Evolutionary conservation across 1,140 invertebrate species (phyloP).

Genomic region (Drosophila tsacasi): DNA sequence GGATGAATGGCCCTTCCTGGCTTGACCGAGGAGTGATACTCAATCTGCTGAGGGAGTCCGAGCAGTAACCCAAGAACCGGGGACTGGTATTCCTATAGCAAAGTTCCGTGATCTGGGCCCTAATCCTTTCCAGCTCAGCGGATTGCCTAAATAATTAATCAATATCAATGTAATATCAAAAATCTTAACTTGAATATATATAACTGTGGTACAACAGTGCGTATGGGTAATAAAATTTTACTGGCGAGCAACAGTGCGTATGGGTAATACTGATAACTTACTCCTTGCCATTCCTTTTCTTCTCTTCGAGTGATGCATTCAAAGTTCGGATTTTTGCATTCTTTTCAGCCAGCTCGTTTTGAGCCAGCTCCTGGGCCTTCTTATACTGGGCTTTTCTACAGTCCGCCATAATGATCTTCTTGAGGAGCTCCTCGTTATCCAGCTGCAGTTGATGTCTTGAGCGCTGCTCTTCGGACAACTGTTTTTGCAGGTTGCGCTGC

Average conservation of each 20-base stretch:
- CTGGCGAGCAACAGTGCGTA: neutral
- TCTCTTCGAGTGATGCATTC: conserved; percentile 7
- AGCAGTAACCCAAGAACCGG: neutral
- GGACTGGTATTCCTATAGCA: neutral
- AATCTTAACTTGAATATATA: too few relatives aligned
- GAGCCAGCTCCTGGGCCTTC: conserved; percentile 1
- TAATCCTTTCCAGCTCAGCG: conserved; percentile 1
- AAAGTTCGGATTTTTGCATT: conserved; percentile 7
- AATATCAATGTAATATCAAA: neutral
- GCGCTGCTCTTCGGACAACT: conserved; percentile 45
- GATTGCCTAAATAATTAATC: neutral
- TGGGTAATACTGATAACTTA: conserved; percentile 1
- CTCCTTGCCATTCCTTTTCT: neutral
- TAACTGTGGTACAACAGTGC: neutral
- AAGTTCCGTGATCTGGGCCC: neutral
- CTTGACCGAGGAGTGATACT: neutral
- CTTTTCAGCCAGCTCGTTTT: conserved; percentile 25
- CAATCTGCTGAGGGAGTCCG: neutral
- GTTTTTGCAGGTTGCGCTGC: conserved; percentile 31
- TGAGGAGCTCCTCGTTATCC: conserved; percentile 40
- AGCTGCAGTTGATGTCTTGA: conserved; percentile 8
- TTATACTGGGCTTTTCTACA: conserved; percentile 2
- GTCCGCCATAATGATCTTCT: conserved; percentile 24
- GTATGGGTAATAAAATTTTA: neutral
- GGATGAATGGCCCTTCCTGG: neutral